Evolutionary conservation across 2,888 invertebrate genomes (phyloP).

Genomic region (Troides aeacus): DNA sequence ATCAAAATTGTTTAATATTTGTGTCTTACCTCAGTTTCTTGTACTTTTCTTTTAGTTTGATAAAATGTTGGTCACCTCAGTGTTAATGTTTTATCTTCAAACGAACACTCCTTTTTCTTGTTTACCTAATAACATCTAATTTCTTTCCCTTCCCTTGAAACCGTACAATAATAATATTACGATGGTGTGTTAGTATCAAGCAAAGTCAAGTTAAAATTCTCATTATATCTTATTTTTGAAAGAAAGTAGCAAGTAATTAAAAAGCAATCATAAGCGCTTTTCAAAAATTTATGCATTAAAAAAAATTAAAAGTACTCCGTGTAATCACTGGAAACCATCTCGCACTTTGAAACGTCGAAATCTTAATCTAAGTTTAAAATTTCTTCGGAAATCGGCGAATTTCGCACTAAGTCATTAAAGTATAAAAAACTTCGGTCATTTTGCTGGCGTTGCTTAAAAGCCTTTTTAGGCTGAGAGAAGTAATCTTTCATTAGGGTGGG

Average conservation of each 20-base stretch:
- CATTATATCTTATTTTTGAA: neutral
- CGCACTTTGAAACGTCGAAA: conserved; percentile 74
- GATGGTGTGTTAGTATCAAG: neutral
- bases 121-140: conserved; percentile 51
- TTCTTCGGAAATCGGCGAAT: conserved; percentile 78
- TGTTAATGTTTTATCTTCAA: conserved; percentile 31
- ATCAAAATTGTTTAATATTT: too few relatives aligned
- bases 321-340: conserved; percentile 68
- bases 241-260: conserved; percentile 65
- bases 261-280: conserved; percentile 74
- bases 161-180: conserved; percentile 8
- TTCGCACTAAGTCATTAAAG: conserved; percentile 81
- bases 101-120: conserved; percentile 64
- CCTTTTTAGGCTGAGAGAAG: conserved; percentile 79
- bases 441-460: conserved; percentile 79
- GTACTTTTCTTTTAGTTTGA: neutral
- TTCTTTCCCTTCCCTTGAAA: conserved; percentile 34
- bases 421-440: conserved; percentile 79
- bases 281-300: conserved; percentile 69
- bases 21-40: neutral
- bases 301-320: conserved; percentile 54
- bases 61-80: conserved; percentile 15
- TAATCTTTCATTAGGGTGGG: conserved; percentile 79
- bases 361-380: conserved; percentile 81
- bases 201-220: neutral